Evolutionary conservation across 2,888 invertebrate genomes (phyloP), one percentile per base, ranked within the genome.

Genomic region (Drosophila mayaguana): DNA sequence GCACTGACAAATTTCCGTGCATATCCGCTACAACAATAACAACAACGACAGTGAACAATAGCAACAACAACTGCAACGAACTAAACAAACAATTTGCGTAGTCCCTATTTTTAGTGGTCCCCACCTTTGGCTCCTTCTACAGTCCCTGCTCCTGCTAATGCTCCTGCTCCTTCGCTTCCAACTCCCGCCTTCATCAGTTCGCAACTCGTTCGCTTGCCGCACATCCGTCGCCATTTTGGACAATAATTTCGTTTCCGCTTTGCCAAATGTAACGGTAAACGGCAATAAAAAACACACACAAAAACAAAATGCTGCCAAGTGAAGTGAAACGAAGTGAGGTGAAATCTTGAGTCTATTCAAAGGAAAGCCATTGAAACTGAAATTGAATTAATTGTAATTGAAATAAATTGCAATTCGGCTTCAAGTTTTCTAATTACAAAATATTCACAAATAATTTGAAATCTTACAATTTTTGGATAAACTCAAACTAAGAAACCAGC

Each of bases 1-100:
- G 63, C 77, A 75, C 71, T 82, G 88, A 89, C 89, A 84, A 87
- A 87, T 87, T 80, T 66, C 57, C 75, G 76, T 84, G 88, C 82
- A 86, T 89, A 86, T 86, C 89, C 89, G 88, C 66, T 67, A 38
- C 63, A 53, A 51, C 48, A 65, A 73, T 50, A 42, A 36, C 63
- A 75, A 54, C 65, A 53, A 45, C 36, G 57, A 48, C 45, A 34
- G 32, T 9, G 45, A 68, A 20, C 34, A 63, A 57, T 16, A 32
- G 32, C 62, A 42, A 54, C 40, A 40, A 25, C 40, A 42, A 55
- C 40, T 38, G n/a, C 34, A 53, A 55, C 40, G 57, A 61, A 59
- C 72, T 71, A 79, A 72, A 72, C 62, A 75, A 87, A 70, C 63
- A 69, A 81, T 78, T 87, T 78, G 78, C 72, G 75, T 75, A 67